Base-by-base conservation (phyloP, 1,140 invertebrate genomes). In the Manduca sexta region DNA sequence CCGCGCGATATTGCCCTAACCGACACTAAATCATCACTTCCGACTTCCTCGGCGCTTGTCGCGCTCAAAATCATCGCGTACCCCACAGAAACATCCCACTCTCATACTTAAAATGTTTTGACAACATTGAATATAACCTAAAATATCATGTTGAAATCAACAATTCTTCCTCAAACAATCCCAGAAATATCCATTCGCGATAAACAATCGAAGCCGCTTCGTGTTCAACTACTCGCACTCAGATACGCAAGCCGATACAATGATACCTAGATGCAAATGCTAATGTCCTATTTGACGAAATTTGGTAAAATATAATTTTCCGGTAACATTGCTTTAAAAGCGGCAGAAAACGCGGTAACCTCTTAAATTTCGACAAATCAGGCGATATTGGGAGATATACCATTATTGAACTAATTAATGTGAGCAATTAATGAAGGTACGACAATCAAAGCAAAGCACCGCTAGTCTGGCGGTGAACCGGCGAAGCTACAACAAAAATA, bases 401-500 rank as follows among this genome's bases (percentile, higher is more conserved):
- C 46, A 42, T 67, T 59, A 67, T 30, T 70, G 64, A 63, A 81
- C 70, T 86, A 86, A 86, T 86, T 86, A 86, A 76, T 71, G 48
- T 74, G 64, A 81, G 61, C 77, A 82, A 86, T 81, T 85, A 86
- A 84, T 79, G 73, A 84, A 85, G 81, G 84, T 85, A 84, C 74
- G 76, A 86, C 82, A 82, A 84, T 86, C 84, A 86, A 86, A 86
- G 81, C 84, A 85, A 85, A 86, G 84, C 82, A 85, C 84, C 84
- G 84, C 84, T 85, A 85, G 77, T 85, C 81, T 84, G 77, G 84
- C 84, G 81, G 82, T 85, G 84, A 84, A 84, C 84, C 84, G 84
- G 84, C 84, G 82, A 85, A 85, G 81, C 84, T 86, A 85, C 82
- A 86, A 86, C 83, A 86, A 86, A 86, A 86, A 86, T 85, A 86